Percentiles rank a stretch among this genome's conserved stretches.
These are phyloP conservation scores for zebrafish (Danio rerio) DNA, from an alignment of 2,113 vertebrate genomes.

Conservation along the genomic window DNA sequence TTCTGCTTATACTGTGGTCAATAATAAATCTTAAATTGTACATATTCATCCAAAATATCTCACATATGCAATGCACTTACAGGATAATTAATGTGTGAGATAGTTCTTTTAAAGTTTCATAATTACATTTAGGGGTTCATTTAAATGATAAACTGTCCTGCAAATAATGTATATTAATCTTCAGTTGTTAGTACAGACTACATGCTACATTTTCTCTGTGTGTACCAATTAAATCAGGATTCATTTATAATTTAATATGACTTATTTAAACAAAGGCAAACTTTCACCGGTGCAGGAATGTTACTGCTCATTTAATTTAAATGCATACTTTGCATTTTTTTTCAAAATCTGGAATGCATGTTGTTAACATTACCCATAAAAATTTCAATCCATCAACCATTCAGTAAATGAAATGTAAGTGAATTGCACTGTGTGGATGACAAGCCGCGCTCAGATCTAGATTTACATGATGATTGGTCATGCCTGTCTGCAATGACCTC, in stretches of 20 bases:
- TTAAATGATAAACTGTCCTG: neutral
- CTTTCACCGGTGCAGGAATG: neutral
- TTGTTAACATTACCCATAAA: constrained; percentile 38
- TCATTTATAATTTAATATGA: neutral
- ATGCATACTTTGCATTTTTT: constrained; percentile 37
- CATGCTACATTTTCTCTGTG: neutral
- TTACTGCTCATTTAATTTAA: constrained; percentile 36
- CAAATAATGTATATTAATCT: constrained; percentile 13
- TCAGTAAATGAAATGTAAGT: constrained; percentile 60
- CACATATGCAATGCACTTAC: neutral
- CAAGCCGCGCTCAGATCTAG: constrained; percentile 62
- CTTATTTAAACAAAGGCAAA: constrained; percentile 1
- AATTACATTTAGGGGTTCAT: neutral
- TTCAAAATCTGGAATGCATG: constrained; percentile 27
- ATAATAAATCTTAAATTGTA: too few relatives aligned
- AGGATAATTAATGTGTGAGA: neutral
- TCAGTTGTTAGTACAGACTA: neutral
- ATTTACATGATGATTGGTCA: constrained; percentile 71
- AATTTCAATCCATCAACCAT: constrained; percentile 57
- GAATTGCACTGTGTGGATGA: constrained; percentile 61
- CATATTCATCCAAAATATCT: too few relatives aligned
- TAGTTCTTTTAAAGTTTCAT: neutral
- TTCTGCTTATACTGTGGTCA: too few relatives aligned
- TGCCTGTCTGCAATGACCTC: constrained; percentile 58
- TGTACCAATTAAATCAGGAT: constrained; percentile 13